phyloP scores from a whole-genome alignment of 1,140 invertebrate genomes.

The Caerostris extrusa region DNA sequence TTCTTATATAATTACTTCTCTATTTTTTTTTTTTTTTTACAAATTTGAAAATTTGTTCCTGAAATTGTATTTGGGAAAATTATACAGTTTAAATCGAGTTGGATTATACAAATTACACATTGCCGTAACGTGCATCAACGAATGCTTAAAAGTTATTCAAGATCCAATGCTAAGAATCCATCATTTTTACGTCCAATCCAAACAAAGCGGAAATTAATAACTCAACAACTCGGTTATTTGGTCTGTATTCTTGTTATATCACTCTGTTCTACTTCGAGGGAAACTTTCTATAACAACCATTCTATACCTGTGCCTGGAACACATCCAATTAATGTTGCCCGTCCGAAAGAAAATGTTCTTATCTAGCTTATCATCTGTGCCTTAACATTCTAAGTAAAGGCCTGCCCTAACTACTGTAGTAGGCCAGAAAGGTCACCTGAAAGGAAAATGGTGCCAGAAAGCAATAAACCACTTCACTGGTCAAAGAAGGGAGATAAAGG shows the following conservation, averaged over 20 bases:
- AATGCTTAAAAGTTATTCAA: too few relatives aligned
- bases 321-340: constrained; percentile 50
- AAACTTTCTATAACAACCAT: neutral
- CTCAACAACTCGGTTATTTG: neutral
- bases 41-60: too few relatives aligned
- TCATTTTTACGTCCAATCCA: neutral
- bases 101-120: too few relatives aligned
- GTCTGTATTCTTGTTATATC: neutral
- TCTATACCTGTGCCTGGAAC: constrained; percentile 18
- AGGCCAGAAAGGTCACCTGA: neutral
- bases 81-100: too few relatives aligned
- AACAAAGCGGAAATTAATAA: neutral
- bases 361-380: constrained; percentile 10
- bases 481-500: constrained; percentile 53
- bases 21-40: too few relatives aligned
- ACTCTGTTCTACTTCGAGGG: neutral
- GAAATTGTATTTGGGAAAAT: too few relatives aligned
- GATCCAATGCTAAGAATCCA: too few relatives aligned
- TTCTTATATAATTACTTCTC: too few relatives aligned
- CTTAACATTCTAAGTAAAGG: constrained; percentile 38
- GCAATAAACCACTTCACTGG: constrained; percentile 62
- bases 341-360: constrained; percentile 10
- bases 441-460: constrained; percentile 6
- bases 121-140: too few relatives aligned
- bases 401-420: neutral